Conservation (phyloP, 1,140 invertebrate species). For the Anastrepha obliqua region DNA sequence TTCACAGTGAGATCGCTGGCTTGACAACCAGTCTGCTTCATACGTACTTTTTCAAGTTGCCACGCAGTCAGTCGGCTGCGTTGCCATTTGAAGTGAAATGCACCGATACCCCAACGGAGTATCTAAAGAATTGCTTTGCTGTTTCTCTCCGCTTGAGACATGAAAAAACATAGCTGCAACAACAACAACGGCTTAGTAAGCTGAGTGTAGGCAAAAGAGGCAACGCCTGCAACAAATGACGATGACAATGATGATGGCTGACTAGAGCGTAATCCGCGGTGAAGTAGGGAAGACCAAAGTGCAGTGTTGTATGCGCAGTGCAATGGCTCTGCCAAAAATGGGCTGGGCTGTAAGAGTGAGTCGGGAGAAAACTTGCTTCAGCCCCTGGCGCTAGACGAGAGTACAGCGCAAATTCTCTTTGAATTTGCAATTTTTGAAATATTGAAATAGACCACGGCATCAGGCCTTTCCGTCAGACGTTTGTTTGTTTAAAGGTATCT, state of each 20-base stretch:
- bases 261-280: neutral
- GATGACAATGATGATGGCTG: conserved; percentile 4
- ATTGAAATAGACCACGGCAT: neutral
- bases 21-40: neutral
- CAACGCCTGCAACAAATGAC: neutral
- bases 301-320: neutral
- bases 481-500: neutral
- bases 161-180: neutral
- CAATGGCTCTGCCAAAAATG: neutral
- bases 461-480: neutral
- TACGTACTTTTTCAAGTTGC: conserved; percentile 7
- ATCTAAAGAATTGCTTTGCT: conserved; percentile 4
- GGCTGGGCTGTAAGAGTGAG: neutral
- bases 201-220: neutral
- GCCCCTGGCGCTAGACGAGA: no score
- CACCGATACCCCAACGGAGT: neutral
- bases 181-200: neutral
- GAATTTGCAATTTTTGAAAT: neutral
- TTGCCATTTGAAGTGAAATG: conserved; percentile 3
- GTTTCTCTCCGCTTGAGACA: neutral
- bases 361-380: neutral
- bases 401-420: neutral
- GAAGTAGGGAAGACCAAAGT: no score
- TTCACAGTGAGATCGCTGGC: neutral
- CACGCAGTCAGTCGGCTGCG: neutral